Base-by-base conservation (phyloP, 2,797 vertebrate species). In the Xiphorhynchus erythropygius region DNA sequence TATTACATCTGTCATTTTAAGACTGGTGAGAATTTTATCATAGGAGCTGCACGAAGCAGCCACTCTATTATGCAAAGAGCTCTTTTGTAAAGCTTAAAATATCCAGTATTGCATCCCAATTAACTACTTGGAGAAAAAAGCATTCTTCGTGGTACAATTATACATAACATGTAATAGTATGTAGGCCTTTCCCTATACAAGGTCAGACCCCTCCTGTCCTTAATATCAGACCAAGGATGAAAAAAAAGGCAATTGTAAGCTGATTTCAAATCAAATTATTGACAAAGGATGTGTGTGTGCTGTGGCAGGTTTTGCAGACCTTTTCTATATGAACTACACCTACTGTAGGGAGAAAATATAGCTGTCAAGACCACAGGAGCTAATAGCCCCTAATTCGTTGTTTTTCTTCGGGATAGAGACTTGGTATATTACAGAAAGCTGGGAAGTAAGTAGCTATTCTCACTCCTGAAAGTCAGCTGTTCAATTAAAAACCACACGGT, bases 1-100 rank as follows among this genome's bases (percentile, higher is more conserved):
- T 98, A 98, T 98, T 98, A 98, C 98, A 98, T 98, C 98, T 98
- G 98, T 98, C 98, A 98, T 98, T 98, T 98, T 98, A 97, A 98
- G 97, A 98, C 97, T 98, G 96, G 98, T 97, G 97, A 98, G 98
- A 98, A 98, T 98, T 98, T 98, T 98, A 98, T 98, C 98, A 98
- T 97, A 97, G 97, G 97, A 98, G 93, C 96, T 90, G 93, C 95
- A 94, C 1, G 95, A 97, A 98, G 97, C 97, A 98, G 97, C 92
- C 97, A 97, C 97, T 98, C 97, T 97, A 97, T 98, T 98, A 97
- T 97, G 96, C 95, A 97, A 97, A 95, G 96, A 95, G 97, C 93
- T 96, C 97, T 97, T 97, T 98, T 98, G 97, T 98, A 97, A 84
- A 96, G 87, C 97, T 97, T 98, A 98, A 98, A 98, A 98, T 98